phyloP scores from a whole-genome alignment of 2,113 vertebrate genomes.

The Corydoras maculifer region DNA sequence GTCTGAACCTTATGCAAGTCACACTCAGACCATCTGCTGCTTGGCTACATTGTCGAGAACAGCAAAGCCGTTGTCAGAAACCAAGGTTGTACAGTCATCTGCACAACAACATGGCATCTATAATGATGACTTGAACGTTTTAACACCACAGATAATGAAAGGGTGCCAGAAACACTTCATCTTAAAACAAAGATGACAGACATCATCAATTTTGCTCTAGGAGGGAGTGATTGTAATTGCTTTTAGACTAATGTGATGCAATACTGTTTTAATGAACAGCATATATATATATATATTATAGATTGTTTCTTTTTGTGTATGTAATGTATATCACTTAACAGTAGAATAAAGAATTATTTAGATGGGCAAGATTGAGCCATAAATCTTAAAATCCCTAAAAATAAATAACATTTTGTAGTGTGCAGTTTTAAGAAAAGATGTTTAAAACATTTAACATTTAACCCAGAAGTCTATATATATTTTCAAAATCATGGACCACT shows the following conservation, averaged over 20 bases:
- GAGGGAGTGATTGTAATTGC: neutral
- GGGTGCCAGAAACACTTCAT: neutral
- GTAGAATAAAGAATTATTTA: no score
- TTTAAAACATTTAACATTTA: no score
- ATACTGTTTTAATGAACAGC: slow-evolving; percentile 8
- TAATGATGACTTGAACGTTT: neutral
- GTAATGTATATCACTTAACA: no score
- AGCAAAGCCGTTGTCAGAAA: slow-evolving; percentile 4
- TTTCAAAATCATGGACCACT: no score
- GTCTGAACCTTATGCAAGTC: slow-evolving; percentile 3
- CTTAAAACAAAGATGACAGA: neutral
- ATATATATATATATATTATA: neutral
- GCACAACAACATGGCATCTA: neutral
- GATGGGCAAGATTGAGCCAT: no score
- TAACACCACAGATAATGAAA: neutral
- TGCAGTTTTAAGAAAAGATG: no score
- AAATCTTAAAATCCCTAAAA: no score
- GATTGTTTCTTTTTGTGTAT: no score
- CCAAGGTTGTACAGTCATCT: slow-evolving; percentile 7
- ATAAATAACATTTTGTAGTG: no score
- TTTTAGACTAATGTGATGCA: neutral
- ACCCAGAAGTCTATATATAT: no score
- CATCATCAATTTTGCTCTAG: slow-evolving; percentile 2
- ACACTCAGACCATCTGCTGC: slow-evolving; percentile 23
- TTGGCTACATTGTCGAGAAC: slow-evolving; percentile 23